Percentiles rank a stretch among this genome's conserved stretches.
phyloP scores from a whole-genome alignment of 2,113 vertebrate species.

The Beaufortia kweichowensis region DNA sequence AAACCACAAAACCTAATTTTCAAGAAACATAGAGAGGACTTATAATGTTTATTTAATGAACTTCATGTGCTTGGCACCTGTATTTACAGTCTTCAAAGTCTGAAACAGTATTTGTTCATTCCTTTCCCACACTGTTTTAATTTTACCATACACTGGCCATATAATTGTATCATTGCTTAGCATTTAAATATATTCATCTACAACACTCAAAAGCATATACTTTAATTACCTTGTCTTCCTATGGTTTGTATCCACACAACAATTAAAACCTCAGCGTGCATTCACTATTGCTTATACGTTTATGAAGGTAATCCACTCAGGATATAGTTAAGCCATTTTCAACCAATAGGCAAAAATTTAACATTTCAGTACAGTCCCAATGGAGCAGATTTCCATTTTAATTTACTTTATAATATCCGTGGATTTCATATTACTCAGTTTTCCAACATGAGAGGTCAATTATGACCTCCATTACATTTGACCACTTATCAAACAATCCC shows the following conservation, averaged over 20 bases:
- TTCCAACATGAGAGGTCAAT: background rate
- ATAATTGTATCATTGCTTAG: conserved; percentile 87
- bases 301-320: conserved; percentile 68
- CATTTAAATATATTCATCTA: conserved; percentile 98
- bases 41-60: conserved; percentile 93
- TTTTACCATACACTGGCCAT: conserved; percentile 82
- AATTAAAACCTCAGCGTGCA: conserved; percentile 80
- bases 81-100: conserved; percentile 89
- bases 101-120: conserved; percentile 75
- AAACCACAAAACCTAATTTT: background rate
- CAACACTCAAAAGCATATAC: conserved; percentile 90
- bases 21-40: conserved; percentile 31
- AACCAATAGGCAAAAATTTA: conserved; percentile 50
- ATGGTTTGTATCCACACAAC: conserved; percentile 89
- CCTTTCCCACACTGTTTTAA: conserved; percentile 59
- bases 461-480: background rate
- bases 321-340: conserved; percentile 62
- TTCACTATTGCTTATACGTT: conserved; percentile 75
- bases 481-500: conserved; percentile 3
- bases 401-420: too few species aligned
- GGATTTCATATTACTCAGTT: background rate
- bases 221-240: conserved; percentile 82
- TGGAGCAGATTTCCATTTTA: conserved; percentile 2
- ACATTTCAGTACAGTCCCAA: background rate
- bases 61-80: conserved; percentile 91